phyloP scores from a whole-genome alignment of 2,888 invertebrate genomes.

The Trichogramma evanescens region DNA sequence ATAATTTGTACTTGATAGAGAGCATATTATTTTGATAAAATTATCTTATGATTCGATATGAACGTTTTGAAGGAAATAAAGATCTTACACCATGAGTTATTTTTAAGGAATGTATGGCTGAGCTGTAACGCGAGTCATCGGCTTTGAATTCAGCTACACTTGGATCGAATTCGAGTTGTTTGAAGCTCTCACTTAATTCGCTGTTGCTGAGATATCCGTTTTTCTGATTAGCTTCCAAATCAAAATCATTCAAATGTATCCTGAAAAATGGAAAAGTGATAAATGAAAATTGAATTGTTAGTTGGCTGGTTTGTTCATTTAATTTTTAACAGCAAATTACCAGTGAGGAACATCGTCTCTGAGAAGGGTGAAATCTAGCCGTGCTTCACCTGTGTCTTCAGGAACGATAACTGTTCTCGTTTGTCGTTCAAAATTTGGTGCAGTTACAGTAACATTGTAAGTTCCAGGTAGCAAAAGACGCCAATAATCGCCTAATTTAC shows the following conservation, averaged over 20 bases:
- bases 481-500: conserved; percentile 85
- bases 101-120: conserved; percentile 64
- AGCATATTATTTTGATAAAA: too few relatives aligned
- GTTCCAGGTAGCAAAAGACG: conserved; percentile 77
- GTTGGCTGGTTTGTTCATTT: too few relatives aligned
- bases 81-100: conserved; percentile 62
- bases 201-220: conserved; percentile 40
- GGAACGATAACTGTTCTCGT: conserved; percentile 60
- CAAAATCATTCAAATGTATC: conserved; percentile 72
- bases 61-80: not conserved
- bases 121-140: conserved; percentile 61
- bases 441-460: conserved; percentile 71
- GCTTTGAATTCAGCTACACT: conserved; percentile 64
- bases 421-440: conserved; percentile 60
- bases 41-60: not conserved
- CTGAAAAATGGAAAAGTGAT: conserved; percentile 23
- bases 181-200: conserved; percentile 60
- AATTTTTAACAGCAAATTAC: conserved; percentile 41
- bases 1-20: not conserved
- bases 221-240: conserved; percentile 48
- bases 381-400: conserved; percentile 32
- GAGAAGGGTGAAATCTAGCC: conserved; percentile 69
- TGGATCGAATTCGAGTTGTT: conserved; percentile 62
- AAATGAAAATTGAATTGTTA: not conserved
- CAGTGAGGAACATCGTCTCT: conserved; percentile 75